Percentiles rank a stretch among this genome's conserved stretches.
Conservation (phyloP, 1,140 invertebrate species). For the Hydropsyche tenuis region DNA sequence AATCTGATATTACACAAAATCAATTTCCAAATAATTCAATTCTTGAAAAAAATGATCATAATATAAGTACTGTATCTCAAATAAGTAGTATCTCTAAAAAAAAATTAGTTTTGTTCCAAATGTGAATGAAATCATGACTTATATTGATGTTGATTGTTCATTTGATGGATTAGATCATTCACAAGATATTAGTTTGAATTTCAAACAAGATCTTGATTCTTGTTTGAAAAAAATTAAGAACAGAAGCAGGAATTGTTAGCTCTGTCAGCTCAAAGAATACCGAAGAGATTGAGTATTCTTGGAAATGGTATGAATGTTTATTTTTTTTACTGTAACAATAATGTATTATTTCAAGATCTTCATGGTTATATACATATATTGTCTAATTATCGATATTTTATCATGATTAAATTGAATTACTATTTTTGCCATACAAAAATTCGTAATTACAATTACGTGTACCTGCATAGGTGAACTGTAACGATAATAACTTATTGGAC, state of each 20-base stretch:
- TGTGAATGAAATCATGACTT: constrained; percentile 67
- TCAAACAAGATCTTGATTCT: constrained; percentile 67
- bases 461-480: no score
- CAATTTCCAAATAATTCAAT: constrained; percentile 1
- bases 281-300: constrained; percentile 47
- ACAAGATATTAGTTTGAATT: constrained; percentile 64
- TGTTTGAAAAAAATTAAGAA: constrained; percentile 69
- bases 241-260: constrained; percentile 73
- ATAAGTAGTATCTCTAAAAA: constrained; percentile 53
- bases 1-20: constrained; percentile 16
- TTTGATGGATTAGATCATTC: constrained; percentile 51
- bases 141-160: constrained; percentile 64
- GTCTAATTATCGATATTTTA: no score
- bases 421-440: no score
- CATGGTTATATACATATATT: no score
- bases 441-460: no score
- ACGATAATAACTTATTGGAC: no score
- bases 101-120: constrained; percentile 75
- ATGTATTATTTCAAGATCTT: neutral
- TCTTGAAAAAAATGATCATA: constrained; percentile 46
- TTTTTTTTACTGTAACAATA: constrained; percentile 13
- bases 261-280: constrained; percentile 58
- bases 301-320: constrained; percentile 29
- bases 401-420: no score
- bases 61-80: constrained; percentile 53